A percentile compares a stretch with the other conserved stretches of the same genome.
Evolutionary conservation across 1,140 invertebrate species (phyloP).

Genomic region (Triops longicaudatus): DNA sequence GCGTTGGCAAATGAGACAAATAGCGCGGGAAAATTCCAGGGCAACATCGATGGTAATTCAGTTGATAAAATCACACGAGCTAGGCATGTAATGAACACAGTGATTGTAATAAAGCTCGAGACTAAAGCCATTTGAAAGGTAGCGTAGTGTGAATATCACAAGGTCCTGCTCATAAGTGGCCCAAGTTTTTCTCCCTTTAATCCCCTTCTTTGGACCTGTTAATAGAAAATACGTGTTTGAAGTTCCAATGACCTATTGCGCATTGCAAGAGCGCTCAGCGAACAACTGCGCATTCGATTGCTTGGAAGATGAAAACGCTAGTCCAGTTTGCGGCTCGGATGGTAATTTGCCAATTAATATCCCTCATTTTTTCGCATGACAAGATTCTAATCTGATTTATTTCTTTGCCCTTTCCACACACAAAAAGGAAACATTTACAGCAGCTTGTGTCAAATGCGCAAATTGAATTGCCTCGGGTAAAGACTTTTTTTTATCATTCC

Average conservation of each 20-base stretch:
- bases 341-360: slow-evolving; percentile 40
- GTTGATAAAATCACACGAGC: too few relatives aligned
- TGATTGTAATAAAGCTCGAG: too few relatives aligned
- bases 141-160: too few relatives aligned
- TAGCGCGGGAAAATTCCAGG: too few relatives aligned
- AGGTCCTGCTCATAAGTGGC: not conserved
- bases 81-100: too few relatives aligned
- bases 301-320: slow-evolving; percentile 47
- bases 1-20: too few relatives aligned
- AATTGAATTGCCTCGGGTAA: slow-evolving; percentile 75
- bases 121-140: too few relatives aligned
- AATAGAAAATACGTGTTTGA: slow-evolving; percentile 79
- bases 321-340: slow-evolving; percentile 75
- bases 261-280: slow-evolving; percentile 57
- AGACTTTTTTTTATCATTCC: slow-evolving; percentile 35
- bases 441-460: slow-evolving; percentile 80
- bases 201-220: slow-evolving; percentile 28
- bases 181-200: not conserved
- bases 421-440: slow-evolving; percentile 56
- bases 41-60: too few relatives aligned
- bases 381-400: not conserved
- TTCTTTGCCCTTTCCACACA: not conserved
- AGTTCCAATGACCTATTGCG: slow-evolving; percentile 78
- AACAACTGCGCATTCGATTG: slow-evolving; percentile 60
- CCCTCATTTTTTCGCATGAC: not conserved